Base-by-base conservation (phyloP, 2,888 invertebrate genomes). In the Drosophila mettleri region DNA sequence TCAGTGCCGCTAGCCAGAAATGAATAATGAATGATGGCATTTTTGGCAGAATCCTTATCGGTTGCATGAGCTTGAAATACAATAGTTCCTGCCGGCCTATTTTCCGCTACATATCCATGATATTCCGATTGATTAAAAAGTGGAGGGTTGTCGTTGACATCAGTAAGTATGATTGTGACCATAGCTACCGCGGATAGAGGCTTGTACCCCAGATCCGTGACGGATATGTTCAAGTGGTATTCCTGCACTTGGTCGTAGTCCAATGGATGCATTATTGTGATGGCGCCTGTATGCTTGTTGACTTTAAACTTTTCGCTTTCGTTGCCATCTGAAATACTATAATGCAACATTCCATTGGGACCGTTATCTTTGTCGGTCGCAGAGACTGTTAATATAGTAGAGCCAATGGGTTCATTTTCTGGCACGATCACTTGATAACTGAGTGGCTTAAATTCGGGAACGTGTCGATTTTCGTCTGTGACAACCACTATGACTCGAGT, bases 71-170 rank as follows among this genome's bases (percentile, higher is more conserved):
- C 94, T 91, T 94, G 94, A 83, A 94, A 96, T 10, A 98, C 96
- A 77, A 95, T 94, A 69, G 95, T 95, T 55, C 96, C 95, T 0
- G 95, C 92, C 0, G 95, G 95, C 14, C 95, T 94, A 90, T 98
- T 98, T 93, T 98, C 98, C 0, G 95, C 94, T 43, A 98, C 93
- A 88, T 94, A 96, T 0, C 96, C 96, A 80, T 96, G 94, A 89
- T 96, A 98, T 53, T 94, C 92, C 0, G 94, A 93, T 90, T 96
- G 95, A 91, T 96, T 96, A 89, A 98, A 99, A 14, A 93, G 93
- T 0, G 98, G 98, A 10, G 97, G 95, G 91, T 98, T 98, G 89
- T 99, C 98, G 89, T 98, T 98, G 36, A 98, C 96, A 90, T 99
- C 98, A 0, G 97, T 97, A 1, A 99, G 93, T 55, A 96, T 96